Base-by-base conservation (phyloP, 2,888 invertebrate genomes). In the Anaspis maculata region DNA sequence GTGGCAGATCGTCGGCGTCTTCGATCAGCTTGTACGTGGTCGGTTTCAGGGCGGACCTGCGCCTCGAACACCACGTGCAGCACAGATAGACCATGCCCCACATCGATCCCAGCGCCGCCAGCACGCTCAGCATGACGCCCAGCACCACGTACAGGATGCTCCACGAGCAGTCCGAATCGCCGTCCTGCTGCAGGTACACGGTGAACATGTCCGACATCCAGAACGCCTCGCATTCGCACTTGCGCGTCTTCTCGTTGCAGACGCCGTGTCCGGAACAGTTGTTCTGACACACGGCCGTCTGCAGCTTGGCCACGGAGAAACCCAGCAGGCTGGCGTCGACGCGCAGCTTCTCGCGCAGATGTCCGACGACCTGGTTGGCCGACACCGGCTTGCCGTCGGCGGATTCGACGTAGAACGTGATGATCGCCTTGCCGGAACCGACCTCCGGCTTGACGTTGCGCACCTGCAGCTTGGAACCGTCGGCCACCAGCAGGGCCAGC, bases 141-240 rank as follows among this genome's bases (percentile, higher is more conserved):
- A 94, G 79, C 48, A 86, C 82, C 23, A 91, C 89, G 67, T 94
- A 92, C 33, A 95, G 73, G 48, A 94, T 84, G 48, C 92, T 92
- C 95, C 95, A 95, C 44, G 66, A 91, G 81, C 90, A 94, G 45
- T 65, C 62, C 1, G 62, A 61, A 41, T 66, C 64, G 24, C 55
- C 57, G n/a, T 51, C 52, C 1, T 41, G 43, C 12, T 53, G 47
- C 27, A 62, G 48, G 36, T 64, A 65, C 3, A 57, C 49, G 42
- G 59, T 61, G 32, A 64, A 61, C 48, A 59, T 38, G 38, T 64
- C 58, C 48, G 89, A 84, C 90, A 94, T 94, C 95, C 95, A 95
- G 71, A 94, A 94, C 12, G 91, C 86, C 66, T 94, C 90, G 65
- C 94, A 95, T 52, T 85, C 74, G 57, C 94, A 95, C 33, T 78